A percentile compares a stretch with the other conserved stretches of the same genome.
phyloP scores from a whole-genome alignment of 2,797 vertebrate species.

The Semotilus atromaculatus region DNA sequence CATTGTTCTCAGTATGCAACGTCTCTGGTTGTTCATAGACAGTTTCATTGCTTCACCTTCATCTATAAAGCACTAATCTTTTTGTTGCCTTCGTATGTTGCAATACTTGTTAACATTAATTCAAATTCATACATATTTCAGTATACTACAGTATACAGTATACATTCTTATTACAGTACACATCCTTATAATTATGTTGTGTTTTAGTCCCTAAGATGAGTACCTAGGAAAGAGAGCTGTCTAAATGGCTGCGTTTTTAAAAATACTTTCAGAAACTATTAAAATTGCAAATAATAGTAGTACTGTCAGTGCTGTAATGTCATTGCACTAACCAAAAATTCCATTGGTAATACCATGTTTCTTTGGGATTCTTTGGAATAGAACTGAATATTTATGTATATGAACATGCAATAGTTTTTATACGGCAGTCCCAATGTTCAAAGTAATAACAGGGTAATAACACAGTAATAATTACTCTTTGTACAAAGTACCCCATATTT shows the following conservation, averaged over 20 bases:
- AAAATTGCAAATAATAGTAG: background rate
- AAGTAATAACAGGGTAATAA: background rate
- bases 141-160: no score
- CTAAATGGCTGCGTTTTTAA: no score
- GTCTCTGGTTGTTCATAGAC: background rate
- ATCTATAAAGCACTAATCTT: background rate
- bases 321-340: background rate
- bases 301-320: background rate
- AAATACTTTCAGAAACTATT: background rate
- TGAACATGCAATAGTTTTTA: no score
- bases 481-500: background rate
- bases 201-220: no score
- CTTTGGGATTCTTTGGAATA: background rate
- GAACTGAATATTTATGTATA: background rate
- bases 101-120: background rate
- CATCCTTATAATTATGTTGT: no score
- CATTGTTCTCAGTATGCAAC: background rate
- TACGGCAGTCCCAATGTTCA: background rate
- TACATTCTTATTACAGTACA: no score
- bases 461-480: background rate
- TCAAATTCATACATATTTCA: background rate
- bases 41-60: background rate
- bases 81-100: background rate
- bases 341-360: background rate
- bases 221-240: no score